Evolutionary conservation across 2,797 vertebrate genomes (phyloP).

Genomic region (Lithobates sylvaticus): DNA sequence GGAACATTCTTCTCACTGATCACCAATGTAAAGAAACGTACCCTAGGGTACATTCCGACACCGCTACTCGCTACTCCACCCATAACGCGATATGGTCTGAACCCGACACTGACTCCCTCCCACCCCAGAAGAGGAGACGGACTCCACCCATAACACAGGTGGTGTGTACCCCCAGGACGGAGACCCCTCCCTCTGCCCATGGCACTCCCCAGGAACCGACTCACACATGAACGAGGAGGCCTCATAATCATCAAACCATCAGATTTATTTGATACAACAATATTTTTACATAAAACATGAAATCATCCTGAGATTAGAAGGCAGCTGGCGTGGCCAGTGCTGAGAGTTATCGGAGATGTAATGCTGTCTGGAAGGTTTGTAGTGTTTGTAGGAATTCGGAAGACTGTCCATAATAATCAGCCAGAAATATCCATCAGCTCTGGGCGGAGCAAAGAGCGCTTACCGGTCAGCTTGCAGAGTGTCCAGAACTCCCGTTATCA

Average conservation of each 20-base stretch:
- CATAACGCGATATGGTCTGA: too few relatives aligned
- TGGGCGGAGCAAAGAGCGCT: background rate
- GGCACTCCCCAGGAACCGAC: background rate
- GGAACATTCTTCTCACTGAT: too few relatives aligned
- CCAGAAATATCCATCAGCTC: background rate
- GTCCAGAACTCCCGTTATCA: too few relatives aligned
- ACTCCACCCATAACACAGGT: too few relatives aligned
- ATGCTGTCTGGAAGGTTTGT: background rate
- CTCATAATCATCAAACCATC: background rate
- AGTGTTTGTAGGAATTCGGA: background rate
- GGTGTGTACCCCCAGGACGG: too few relatives aligned
- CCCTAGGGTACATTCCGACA: too few relatives aligned
- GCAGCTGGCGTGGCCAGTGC: background rate
- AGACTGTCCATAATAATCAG: background rate
- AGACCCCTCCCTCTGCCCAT: too few relatives aligned
- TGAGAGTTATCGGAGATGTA: background rate
- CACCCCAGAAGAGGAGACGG: too few relatives aligned
- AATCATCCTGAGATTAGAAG: constrained; percentile 42
- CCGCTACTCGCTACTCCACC: too few relatives aligned
- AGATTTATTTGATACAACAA: constrained; percentile 19
- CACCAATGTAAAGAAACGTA: too few relatives aligned
- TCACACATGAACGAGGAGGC: background rate
- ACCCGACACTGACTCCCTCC: too few relatives aligned
- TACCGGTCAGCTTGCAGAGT: too few relatives aligned
- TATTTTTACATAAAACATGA: constrained; percentile 5